A percentile compares a stretch with the other conserved stretches of the same genome.
Conservation (phyloP, 2,797 vertebrate species). For the Amniataba percoides region DNA sequence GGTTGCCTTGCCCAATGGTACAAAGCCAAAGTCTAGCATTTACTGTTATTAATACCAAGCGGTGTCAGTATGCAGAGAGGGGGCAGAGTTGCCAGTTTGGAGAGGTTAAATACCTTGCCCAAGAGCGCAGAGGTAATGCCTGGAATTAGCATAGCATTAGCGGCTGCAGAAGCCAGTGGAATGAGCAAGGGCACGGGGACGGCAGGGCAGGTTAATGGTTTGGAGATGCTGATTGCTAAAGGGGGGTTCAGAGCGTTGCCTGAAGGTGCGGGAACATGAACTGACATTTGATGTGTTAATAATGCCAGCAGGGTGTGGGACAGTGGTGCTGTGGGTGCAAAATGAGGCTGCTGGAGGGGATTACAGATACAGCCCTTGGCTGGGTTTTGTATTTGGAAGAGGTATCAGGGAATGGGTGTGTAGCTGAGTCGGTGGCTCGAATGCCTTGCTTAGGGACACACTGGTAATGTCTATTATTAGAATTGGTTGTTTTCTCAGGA, state of each 20-base stretch:
- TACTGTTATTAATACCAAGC: slow-evolving; percentile 59
- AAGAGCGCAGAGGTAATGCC: slow-evolving; percentile 51
- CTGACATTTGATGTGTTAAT: slow-evolving; percentile 80
- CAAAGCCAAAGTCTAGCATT: slow-evolving; percentile 51
- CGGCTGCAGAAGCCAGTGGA: slow-evolving; percentile 32
- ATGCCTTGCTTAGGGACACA: slow-evolving; percentile 55
- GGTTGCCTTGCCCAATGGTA: slow-evolving; percentile 40
- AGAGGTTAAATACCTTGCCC: slow-evolving; percentile 66
- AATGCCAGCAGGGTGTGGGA: slow-evolving; percentile 59
- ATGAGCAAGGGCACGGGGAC: slow-evolving; percentile 25
- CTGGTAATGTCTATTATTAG: slow-evolving; percentile 55
- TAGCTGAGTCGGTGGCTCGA: slow-evolving; percentile 40
- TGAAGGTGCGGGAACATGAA: slow-evolving; percentile 59
- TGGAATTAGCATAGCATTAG: slow-evolving; percentile 65
- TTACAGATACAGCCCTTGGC: slow-evolving; percentile 55
- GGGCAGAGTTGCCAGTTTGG: slow-evolving; percentile 44
- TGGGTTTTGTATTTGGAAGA: slow-evolving; percentile 43
- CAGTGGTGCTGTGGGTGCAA: slow-evolving; percentile 31
- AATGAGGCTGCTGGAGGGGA: slow-evolving; percentile 50
- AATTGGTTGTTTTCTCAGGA: slow-evolving; percentile 46
- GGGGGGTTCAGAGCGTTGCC: slow-evolving; percentile 55
- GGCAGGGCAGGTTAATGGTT: slow-evolving; percentile 70
- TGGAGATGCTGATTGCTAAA: slow-evolving; percentile 50
- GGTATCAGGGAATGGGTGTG: slow-evolving; percentile 36
- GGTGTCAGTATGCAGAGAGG: slow-evolving; percentile 44